These are phyloP conservation scores for Macrobrachium nipponense DNA, from an alignment of 1,140 invertebrate species.

Conservation along the genomic window DNA sequence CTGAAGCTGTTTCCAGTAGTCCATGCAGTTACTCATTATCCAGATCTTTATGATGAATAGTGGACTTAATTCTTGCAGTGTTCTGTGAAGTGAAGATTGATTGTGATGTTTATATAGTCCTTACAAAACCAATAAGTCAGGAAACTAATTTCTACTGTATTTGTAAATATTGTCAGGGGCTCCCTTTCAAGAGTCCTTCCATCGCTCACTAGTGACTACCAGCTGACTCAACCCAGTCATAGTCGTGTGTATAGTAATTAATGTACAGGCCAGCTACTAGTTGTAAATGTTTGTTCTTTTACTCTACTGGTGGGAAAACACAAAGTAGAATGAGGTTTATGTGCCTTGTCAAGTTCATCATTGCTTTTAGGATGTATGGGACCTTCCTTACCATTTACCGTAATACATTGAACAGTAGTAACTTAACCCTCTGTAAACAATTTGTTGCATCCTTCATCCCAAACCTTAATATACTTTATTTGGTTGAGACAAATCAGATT, in stretches of 20 bases:
- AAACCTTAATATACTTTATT: too few relatives aligned
- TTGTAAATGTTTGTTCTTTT: slow-evolving; percentile 41
- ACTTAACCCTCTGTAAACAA: too few relatives aligned
- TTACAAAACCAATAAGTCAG: slow-evolving; percentile 36
- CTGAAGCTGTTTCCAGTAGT: too few relatives aligned
- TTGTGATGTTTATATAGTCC: slow-evolving; percentile 30
- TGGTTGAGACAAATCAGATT: too few relatives aligned
- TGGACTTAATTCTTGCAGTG: slow-evolving; percentile 1
- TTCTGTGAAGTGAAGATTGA: slow-evolving; percentile 12
- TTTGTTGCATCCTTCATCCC: too few relatives aligned
- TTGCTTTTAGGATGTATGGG: too few relatives aligned
- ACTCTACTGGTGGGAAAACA: slow-evolving; percentile 4
- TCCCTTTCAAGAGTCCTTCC: slow-evolving; percentile 32
- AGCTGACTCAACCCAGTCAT: slow-evolving; percentile 42
- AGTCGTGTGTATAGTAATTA: not conserved
- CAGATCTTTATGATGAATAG: slow-evolving; percentile 9
- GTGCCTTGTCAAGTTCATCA: too few relatives aligned
- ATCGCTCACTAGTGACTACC: slow-evolving; percentile 55
- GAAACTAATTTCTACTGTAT: not conserved
- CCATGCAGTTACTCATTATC: too few relatives aligned
- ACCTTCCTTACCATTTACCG: too few relatives aligned
- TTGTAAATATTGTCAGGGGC: slow-evolving; percentile 50
- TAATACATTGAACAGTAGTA: too few relatives aligned
- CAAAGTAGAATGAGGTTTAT: too few relatives aligned
- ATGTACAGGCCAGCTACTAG: slow-evolving; percentile 2